These are phyloP conservation scores for Tokudaia tokunoshimensis DNA, from an alignment of 2,797 vertebrate species.

Conservation along the genomic window DNA sequence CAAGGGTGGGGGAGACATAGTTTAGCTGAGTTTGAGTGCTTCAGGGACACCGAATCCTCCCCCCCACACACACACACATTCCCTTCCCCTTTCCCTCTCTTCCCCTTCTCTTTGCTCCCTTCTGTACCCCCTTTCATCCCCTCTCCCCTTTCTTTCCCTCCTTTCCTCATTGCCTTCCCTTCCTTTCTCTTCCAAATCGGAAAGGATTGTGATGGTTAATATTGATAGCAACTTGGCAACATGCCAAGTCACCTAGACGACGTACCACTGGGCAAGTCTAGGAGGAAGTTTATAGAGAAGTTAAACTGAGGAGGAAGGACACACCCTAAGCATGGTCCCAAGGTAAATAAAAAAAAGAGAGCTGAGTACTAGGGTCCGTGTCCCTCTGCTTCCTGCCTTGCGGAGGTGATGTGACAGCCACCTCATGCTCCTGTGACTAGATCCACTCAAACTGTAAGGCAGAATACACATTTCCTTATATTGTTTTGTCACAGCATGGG, in stretches of 20 bases:
- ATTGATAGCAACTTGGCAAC: neutral
- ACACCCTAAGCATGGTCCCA: neutral
- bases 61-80: too few species aligned
- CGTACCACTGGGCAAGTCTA: neutral
- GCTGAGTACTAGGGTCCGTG: too few species aligned
- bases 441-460: neutral
- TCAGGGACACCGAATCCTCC: neutral
- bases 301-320: neutral
- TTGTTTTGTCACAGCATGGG: neutral
- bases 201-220: neutral
- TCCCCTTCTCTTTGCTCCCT: neutral
- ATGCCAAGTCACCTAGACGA: neutral
- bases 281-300: neutral
- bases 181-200: neutral
- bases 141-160: neutral
- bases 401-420: neutral
- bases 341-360: neutral
- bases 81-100: too few species aligned
- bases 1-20: neutral
- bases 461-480: neutral
- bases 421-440: neutral
- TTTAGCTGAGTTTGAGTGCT: neutral
- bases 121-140: too few species aligned
- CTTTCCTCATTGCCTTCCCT: neutral
- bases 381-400: neutral